Conservation (phyloP, 2,113 vertebrate genomes). For the Ivindomyrus marchei region DNA sequence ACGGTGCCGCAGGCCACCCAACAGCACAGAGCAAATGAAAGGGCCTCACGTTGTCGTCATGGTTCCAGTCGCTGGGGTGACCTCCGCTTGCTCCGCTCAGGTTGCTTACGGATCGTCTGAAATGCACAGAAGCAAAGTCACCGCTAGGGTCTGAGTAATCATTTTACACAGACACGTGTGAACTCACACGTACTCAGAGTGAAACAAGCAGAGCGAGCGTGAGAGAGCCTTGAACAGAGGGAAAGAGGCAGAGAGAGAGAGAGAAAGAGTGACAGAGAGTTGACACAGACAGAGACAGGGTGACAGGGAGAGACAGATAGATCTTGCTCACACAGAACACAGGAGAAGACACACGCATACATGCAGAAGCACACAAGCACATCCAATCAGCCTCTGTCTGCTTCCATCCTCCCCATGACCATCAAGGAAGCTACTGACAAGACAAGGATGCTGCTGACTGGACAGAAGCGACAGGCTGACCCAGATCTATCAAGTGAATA, state of each 20-base stretch:
- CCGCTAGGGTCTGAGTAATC: not conserved
- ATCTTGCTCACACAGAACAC: not conserved
- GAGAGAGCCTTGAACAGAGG: not conserved
- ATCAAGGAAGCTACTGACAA: not conserved
- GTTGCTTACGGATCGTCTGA: constrained; percentile 80
- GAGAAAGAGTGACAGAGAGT: not conserved
- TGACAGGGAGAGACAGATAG: not conserved
- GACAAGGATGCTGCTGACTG: not conserved
- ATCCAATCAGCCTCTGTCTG: not conserved
- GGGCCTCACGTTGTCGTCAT: constrained; percentile 72
- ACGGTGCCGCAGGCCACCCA: not conserved
- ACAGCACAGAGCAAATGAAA: not conserved
- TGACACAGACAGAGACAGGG: not conserved
- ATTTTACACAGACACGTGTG: not conserved
- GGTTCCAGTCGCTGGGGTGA: constrained; percentile 76
- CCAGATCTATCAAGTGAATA: not conserved
- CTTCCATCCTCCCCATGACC: not conserved
- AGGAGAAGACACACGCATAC: not conserved
- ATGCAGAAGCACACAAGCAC: not conserved
- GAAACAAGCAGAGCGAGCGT: not conserved
- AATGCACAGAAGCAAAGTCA: constrained; percentile 23
- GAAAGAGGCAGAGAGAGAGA: not conserved
- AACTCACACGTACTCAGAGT: not conserved
- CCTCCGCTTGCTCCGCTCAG: constrained; percentile 74
- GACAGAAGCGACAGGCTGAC: not conserved